Percentiles rank a stretch among this genome's conserved stretches.
phyloP scores from a whole-genome alignment of 2,113 vertebrate genomes.

The Zosterops borbonicus region DNA sequence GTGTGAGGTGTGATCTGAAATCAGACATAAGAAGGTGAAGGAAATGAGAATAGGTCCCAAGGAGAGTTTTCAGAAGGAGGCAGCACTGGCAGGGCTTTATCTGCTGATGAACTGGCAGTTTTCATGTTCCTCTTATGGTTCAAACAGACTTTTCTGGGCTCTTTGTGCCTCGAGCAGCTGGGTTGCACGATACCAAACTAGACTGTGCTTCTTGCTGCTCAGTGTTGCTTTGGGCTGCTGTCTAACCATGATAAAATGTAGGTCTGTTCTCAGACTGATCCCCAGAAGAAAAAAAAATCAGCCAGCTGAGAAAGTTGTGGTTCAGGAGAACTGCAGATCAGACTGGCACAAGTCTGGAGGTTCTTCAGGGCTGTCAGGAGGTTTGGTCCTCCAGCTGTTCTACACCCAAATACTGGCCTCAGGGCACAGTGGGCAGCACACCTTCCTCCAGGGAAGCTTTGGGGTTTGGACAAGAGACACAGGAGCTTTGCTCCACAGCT shows the following conservation, averaged over 20 bases:
- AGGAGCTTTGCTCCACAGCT: not conserved
- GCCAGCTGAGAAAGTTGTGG: not conserved
- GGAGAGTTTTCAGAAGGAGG: not conserved
- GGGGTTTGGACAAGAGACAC: not conserved
- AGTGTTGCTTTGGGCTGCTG: not conserved
- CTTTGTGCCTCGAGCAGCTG: not conserved
- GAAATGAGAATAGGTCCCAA: not conserved
- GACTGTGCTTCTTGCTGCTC: not conserved
- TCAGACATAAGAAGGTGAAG: not conserved
- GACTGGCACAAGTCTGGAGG: not conserved
- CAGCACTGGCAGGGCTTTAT: not conserved
- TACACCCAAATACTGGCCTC: not conserved
- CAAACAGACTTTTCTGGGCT: not conserved
- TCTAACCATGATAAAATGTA: not conserved
- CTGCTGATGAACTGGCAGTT: not conserved
- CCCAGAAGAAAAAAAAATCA: not conserved
- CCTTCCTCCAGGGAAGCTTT: not conserved
- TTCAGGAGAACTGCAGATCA: not conserved
- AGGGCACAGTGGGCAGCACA: not conserved
- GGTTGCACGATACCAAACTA: not conserved
- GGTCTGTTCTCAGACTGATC: not conserved
- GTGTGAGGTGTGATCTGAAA: not conserved
- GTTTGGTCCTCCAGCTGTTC: not conserved
- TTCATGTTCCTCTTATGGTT: not conserved
- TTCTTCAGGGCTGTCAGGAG: not conserved